Evolutionary conservation across 2,888 invertebrate genomes (phyloP).

Genomic region (Acheta domesticus): DNA sequence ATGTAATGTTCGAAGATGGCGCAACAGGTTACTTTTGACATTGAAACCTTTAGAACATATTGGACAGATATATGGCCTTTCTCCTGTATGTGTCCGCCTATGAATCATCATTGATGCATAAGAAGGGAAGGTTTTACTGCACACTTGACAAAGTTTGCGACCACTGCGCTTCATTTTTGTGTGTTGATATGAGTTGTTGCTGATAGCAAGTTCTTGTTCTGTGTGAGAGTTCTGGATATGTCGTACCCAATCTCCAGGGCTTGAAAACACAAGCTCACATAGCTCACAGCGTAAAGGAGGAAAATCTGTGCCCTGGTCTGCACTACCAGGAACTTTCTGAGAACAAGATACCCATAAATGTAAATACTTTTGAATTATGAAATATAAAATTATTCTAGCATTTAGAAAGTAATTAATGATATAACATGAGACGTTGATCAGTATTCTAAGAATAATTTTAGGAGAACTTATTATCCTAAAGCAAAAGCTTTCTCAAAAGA

Average conservation of each 20-base stretch:
- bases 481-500: too few species aligned
- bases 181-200: conserved; percentile 55
- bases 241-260: conserved; percentile 78
- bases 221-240: conserved; percentile 79
- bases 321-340: neutral
- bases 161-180: conserved; percentile 51
- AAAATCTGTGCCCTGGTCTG: conserved; percentile 30
- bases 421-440: too few species aligned
- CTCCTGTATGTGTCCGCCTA: conserved; percentile 71
- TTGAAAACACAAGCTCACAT: conserved; percentile 77
- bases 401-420: too few species aligned
- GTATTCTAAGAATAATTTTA: too few species aligned
- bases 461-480: too few species aligned
- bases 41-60: conserved; percentile 75
- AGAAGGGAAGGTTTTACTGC: conserved; percentile 72
- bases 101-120: conserved; percentile 77
- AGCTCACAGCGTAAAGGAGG: conserved; percentile 78
- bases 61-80: conserved; percentile 70
- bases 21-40: conserved; percentile 70
- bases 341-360: neutral
- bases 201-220: conserved; percentile 66
- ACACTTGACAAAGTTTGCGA: conserved; percentile 55
- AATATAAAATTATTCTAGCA: too few species aligned
- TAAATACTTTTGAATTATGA: too few species aligned
- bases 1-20: conserved; percentile 71